Evolutionary conservation across 2,797 vertebrate species (phyloP), one percentile per base, ranked within the genome.

Genomic region (Cyprinella venusta): DNA sequence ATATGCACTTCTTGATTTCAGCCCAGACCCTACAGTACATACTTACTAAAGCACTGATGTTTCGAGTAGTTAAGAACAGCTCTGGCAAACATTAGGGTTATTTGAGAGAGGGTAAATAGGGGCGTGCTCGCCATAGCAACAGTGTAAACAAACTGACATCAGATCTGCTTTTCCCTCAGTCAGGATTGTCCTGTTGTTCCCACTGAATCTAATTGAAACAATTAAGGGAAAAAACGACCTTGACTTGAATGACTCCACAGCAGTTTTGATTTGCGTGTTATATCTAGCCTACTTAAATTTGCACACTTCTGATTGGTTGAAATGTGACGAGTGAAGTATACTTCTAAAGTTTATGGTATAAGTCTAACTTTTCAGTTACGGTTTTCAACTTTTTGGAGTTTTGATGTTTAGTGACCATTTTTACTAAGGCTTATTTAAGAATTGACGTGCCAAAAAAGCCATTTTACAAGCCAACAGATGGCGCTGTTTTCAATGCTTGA

Each of bases 141-240:
- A 9, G 42, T 67, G 12, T 76, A 76, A 56, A 68, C 71, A 76
- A 56, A 76, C 71, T n/a, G 21, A 38, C 54, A 45, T 24, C 45
- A 54, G 33, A 65, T 64, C 33, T 71, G 10, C 56, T 50, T 9
- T 61, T 48, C 12, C 42, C 42, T 45, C 67, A 21, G 26, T 48
- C 38, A 3, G 52, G 7, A 48, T 67, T 38, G 3, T 38, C 2
- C 19, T 70, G 50, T 70, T 13, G 30, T 42, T 30, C 19, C 21
- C 18, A 24, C 12, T 68, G 21, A 13, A 42, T 69, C 6, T 15
- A 6, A 68, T 13, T 42, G 38, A 69, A 54, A 21, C 52, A 3
- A 54, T 54, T 19, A 52, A 54, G 52, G 8, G 2, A 8, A 40
- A 19, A 8, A 19, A 6, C 9, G 3, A 10, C 3, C n/a, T 59